A percentile compares a stretch with the other conserved stretches of the same genome.
Evolutionary conservation across 2,113 vertebrate genomes (phyloP).

Genomic region (Xiphorhynchus elegans): DNA sequence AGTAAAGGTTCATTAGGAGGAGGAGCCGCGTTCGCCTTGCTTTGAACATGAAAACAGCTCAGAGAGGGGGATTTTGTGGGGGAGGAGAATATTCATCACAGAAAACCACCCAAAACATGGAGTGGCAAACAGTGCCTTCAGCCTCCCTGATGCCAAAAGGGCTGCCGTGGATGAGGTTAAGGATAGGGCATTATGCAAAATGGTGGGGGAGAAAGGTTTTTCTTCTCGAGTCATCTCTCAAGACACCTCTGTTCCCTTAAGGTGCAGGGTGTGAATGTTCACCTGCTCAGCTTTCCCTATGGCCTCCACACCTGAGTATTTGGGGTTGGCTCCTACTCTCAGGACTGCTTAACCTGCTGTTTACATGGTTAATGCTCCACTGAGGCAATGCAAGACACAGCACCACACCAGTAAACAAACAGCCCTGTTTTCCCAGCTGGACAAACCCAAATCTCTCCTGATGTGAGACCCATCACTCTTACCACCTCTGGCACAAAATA

Average conservation of each 20-base stretch:
- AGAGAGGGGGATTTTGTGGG: background rate
- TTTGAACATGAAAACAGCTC: background rate
- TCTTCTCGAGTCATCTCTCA: background rate
- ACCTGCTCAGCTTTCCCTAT: background rate
- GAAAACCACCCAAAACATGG: background rate
- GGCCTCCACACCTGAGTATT: rapidly evolving
- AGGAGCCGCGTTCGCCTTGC: background rate
- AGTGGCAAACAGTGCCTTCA: background rate
- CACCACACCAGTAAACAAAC: background rate
- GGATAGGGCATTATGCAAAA: background rate
- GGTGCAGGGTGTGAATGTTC: background rate
- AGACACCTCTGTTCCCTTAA: background rate
- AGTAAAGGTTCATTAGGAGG: background rate
- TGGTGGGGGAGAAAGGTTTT: background rate
- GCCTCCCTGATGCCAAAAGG: background rate
- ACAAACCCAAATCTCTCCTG: background rate
- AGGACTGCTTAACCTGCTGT: background rate
- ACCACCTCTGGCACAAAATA: background rate
- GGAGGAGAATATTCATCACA: background rate
- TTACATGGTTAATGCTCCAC: background rate
- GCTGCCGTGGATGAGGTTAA: background rate
- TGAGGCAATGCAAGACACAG: background rate
- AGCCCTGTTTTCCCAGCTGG: background rate
- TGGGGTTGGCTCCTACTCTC: background rate
- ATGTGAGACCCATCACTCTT: rapidly evolving